Percentiles rank a stretch among this genome's conserved stretches.
Conservation (phyloP, 2,888 invertebrate species). For the Caenorhabditis sp. region DNA sequence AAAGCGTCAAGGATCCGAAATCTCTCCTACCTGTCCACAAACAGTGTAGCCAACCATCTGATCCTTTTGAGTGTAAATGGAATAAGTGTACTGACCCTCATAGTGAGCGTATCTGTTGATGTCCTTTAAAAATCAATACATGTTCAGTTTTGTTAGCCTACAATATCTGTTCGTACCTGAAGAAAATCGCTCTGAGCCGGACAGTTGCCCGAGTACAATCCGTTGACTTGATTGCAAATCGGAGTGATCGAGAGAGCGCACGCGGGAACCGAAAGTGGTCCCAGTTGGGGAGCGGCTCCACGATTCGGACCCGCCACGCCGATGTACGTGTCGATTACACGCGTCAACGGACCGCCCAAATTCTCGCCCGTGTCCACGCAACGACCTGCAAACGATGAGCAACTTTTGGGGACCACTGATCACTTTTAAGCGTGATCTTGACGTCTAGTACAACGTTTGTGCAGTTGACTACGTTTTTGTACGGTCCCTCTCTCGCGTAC, state of each 20-base stretch:
- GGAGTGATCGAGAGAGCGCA: constrained; percentile 73
- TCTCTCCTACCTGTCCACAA: constrained; percentile 70
- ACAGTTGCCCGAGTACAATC: constrained; percentile 77
- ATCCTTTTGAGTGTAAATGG: constrained; percentile 73
- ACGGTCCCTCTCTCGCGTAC: no score
- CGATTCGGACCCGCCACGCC: constrained; percentile 78
- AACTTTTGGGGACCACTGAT: no score
- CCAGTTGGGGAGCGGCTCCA: constrained; percentile 74
- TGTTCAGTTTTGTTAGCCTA: no score
- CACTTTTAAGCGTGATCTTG: no score
- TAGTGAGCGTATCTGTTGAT: constrained; percentile 74
- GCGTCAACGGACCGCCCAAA: constrained; percentile 72
- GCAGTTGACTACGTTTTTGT: background rate
- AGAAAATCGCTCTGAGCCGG: constrained; percentile 73
- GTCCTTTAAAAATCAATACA: constrained; percentile 70
- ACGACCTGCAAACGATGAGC: constrained; percentile 54
- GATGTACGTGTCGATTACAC: constrained; percentile 75
- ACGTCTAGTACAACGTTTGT: no score
- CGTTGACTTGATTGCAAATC: constrained; percentile 70
- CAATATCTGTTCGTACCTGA: constrained; percentile 63
- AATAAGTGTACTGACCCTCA: constrained; percentile 75
- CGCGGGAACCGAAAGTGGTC: constrained; percentile 73
- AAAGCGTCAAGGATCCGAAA: no score
- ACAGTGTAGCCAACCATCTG: constrained; percentile 74
- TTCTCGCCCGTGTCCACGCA: constrained; percentile 77